A percentile compares a stretch with the other conserved stretches of the same genome.
phyloP scores from a whole-genome alignment of 23 tunicate genomes.

The Trididemnum nubilum region DNA sequence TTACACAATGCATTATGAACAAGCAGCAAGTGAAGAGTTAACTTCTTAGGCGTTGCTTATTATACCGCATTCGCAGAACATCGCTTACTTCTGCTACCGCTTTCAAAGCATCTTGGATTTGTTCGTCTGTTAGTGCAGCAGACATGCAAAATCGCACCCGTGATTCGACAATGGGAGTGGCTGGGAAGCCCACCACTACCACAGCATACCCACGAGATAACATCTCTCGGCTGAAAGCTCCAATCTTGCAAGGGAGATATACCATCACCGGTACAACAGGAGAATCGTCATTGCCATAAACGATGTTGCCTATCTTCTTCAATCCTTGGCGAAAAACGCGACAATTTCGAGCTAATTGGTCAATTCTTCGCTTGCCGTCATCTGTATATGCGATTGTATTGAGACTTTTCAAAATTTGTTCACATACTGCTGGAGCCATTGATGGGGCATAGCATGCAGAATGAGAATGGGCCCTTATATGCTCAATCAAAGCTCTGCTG shows the following conservation, averaged over 20 bases:
- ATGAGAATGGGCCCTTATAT: constrained; percentile 45
- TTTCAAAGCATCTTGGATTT: constrained; percentile 45
- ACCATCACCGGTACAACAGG: constrained; percentile 71
- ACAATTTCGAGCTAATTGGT: constrained; percentile 42
- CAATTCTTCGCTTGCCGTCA: constrained; percentile 47
- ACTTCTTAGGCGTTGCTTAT: background rate
- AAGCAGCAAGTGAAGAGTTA: too few relatives aligned
- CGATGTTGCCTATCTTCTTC: constrained; percentile 53
- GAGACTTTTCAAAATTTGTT: constrained; percentile 26
- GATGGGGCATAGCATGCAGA: constrained; percentile 65
- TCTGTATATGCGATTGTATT: constrained; percentile 29
- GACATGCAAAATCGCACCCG: constrained; percentile 74
- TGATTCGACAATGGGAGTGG: constrained; percentile 58
- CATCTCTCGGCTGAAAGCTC: constrained; percentile 64
- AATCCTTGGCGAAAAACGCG: constrained; percentile 52
- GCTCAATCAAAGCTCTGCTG: constrained; percentile 34
- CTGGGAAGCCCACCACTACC: constrained; percentile 83
- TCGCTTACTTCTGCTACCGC: constrained; percentile 42
- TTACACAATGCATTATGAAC: too few relatives aligned
- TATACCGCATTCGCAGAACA: constrained; percentile 36
- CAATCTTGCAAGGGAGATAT: constrained; percentile 51
- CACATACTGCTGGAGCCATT: constrained; percentile 57
- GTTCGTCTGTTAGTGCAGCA: constrained; percentile 51
- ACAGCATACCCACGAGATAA: constrained; percentile 68
- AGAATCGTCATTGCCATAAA: constrained; percentile 71